Percentiles rank a stretch among this genome's conserved stretches.
These are phyloP conservation scores for Drosophila conformis DNA, from an alignment of 2,888 invertebrate species.

Conservation along the genomic window DNA sequence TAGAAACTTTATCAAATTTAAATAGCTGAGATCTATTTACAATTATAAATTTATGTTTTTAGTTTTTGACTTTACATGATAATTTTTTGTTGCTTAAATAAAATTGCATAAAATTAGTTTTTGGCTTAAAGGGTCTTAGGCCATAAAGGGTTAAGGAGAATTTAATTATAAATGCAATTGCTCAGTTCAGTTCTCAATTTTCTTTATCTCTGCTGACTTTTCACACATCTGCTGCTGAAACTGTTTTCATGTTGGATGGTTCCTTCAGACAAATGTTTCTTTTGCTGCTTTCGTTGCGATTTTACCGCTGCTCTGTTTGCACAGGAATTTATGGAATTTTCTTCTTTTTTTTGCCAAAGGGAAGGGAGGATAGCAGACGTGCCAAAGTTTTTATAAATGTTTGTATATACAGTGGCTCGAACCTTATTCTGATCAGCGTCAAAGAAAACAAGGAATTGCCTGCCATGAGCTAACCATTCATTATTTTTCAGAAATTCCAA, in stretches of 20 bases:
- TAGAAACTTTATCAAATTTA: too few relatives aligned
- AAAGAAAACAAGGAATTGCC: too few relatives aligned
- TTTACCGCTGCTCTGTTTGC: slow-evolving; percentile 1
- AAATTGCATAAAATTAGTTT: background rate
- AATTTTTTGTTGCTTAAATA: background rate
- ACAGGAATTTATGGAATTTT: slow-evolving; percentile 2
- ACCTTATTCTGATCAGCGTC: too few relatives aligned
- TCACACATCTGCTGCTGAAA: background rate
- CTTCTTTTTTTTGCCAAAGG: background rate
- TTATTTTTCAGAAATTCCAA: too few relatives aligned
- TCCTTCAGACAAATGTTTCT: slow-evolving; percentile 7
- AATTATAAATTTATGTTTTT: background rate
- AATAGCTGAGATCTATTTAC: too few relatives aligned
- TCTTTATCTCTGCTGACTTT: background rate
- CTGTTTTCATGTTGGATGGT: background rate
- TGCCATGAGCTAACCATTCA: too few relatives aligned
- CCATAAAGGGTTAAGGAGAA: background rate
- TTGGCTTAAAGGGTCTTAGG: background rate
- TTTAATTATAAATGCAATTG: background rate
- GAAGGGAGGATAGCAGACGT: background rate
- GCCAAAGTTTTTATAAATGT: slow-evolving; percentile 5
- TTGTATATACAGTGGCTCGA: too few relatives aligned
- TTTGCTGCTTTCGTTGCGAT: slow-evolving; percentile 5
- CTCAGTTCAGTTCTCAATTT: background rate
- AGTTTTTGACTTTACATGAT: too few relatives aligned